Base-by-base conservation (phyloP, 2,888 invertebrate genomes). In the Drosophila nr. perissopoda region DNA sequence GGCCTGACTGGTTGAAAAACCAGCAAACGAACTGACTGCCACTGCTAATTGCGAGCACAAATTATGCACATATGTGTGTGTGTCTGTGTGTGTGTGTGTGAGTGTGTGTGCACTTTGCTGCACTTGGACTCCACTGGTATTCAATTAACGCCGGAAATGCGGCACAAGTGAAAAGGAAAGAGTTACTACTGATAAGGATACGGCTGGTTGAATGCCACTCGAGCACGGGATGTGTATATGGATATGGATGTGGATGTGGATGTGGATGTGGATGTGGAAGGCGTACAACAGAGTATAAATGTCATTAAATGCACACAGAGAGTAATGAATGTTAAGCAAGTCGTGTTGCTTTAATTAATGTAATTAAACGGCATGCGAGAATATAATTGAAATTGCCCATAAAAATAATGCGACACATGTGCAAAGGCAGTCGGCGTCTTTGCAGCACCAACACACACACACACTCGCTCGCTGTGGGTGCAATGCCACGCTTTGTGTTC, bases 281-380 rank as follows among this genome's bases (percentile, higher is more conserved):
- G 40, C 36, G 21, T 31, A 25, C 16, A 33, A 51, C 48, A 62
- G 54, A 38, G 54, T 57, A 76, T 73, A 73, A 76, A 75, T 67
- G 80, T 61, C 80, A 76, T 76, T 66, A 76, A 79, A 60, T 63
- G 69, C 66, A 66, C 52, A 58, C 48, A 53, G 51, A 53, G 59
- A 60, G 75, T 68, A 84, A 89, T 85, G 87, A 87, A 85, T 83
- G 87, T 89, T 77, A 72, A 89, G 71, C 82, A 85, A 71, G 68
- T 81, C 87, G 83, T 74, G 75, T 80, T 87, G 89, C 68, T 82
- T 85, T 89, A 89, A 85, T 85, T 85, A 85, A 89, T 74, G 85
- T 80, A 89, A 89, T 85, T 89, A 85, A 89, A 78, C 71, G 85
- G 68, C 73, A 56, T 62, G 73, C 63, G 70, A 63, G 72, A 63